A percentile compares a stretch with the other conserved stretches of the same genome.
Conservation (phyloP, 2,888 invertebrate genomes). For the Camptogramma bilineatum region DNA sequence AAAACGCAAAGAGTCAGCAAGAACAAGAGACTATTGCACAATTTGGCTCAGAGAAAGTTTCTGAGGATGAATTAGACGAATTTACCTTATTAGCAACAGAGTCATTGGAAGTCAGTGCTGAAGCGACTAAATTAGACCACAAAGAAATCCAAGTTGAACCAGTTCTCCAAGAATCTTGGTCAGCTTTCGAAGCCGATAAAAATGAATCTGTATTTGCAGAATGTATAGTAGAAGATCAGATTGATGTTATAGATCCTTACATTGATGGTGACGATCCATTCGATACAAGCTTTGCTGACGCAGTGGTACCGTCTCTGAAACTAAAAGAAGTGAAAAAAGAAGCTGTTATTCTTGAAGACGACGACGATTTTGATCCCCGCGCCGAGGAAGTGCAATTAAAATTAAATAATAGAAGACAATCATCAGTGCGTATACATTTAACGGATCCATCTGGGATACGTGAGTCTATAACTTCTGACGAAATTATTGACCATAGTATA, state of each 20-base stretch:
- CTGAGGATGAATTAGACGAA: constrained; percentile 90
- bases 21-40: constrained; percentile 45
- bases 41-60: constrained; percentile 38
- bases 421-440: constrained; percentile 86
- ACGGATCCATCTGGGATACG: constrained; percentile 87
- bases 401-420: constrained; percentile 78
- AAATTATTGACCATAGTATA: constrained; percentile 66
- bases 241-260: constrained; percentile 77
- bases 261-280: constrained; percentile 91
- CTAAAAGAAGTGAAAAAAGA: constrained; percentile 77
- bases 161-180: constrained; percentile 86
- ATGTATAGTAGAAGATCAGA: constrained; percentile 77
- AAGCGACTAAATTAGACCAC: constrained; percentile 76
- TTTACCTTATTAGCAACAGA: constrained; percentile 92
- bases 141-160: constrained; percentile 72
- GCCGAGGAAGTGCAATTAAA: constrained; percentile 83
- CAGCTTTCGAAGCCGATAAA: constrained; percentile 87
- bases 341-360: constrained; percentile 72
- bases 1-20: constrained; percentile 62
- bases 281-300: constrained; percentile 93
- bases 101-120: constrained; percentile 87
- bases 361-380: constrained; percentile 87
- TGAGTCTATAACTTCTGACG: constrained; percentile 84
- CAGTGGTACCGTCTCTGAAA: constrained; percentile 85
- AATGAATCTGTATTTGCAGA: constrained; percentile 78